Evolutionary conservation across 2,113 vertebrate species (phyloP).

Genomic region (Anhinga anhinga): DNA sequence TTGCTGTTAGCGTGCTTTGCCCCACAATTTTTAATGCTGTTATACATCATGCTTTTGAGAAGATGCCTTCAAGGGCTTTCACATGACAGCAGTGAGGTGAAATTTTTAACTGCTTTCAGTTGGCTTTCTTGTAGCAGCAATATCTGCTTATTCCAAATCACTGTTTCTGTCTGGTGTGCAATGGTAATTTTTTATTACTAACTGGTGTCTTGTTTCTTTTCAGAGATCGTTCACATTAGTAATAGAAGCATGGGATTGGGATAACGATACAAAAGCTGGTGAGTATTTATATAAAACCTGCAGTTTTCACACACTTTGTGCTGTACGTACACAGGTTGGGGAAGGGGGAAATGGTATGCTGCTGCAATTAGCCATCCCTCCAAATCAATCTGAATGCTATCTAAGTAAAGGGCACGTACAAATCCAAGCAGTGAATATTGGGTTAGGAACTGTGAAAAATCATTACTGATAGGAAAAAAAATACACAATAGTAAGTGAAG

Average conservation of each 20-base stretch:
- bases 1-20: neutral
- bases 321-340: rapidly evolving
- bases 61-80: conserved; percentile 14
- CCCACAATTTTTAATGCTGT: neutral
- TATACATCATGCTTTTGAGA: neutral
- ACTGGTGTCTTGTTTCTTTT: conserved; percentile 43
- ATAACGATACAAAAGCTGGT: conserved; percentile 88
- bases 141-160: neutral
- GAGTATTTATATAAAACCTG: conserved; percentile 65
- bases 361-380: neutral
- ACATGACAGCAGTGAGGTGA: neutral
- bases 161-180: neutral
- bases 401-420: neutral
- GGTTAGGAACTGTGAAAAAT: neutral
- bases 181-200: neutral
- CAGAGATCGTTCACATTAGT: conserved; percentile 91
- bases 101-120: neutral
- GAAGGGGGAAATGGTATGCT: neutral
- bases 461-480: neutral
- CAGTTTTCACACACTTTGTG: neutral
- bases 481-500: neutral
- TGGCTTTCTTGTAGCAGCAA: neutral
- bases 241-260: conserved; percentile 92
- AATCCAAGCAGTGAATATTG: neutral
- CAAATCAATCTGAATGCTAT: neutral